Percentiles rank a stretch among this genome's conserved stretches.
Evolutionary conservation across 2,888 invertebrate species (phyloP).

Genomic region (Halictus quadricinctus): DNA sequence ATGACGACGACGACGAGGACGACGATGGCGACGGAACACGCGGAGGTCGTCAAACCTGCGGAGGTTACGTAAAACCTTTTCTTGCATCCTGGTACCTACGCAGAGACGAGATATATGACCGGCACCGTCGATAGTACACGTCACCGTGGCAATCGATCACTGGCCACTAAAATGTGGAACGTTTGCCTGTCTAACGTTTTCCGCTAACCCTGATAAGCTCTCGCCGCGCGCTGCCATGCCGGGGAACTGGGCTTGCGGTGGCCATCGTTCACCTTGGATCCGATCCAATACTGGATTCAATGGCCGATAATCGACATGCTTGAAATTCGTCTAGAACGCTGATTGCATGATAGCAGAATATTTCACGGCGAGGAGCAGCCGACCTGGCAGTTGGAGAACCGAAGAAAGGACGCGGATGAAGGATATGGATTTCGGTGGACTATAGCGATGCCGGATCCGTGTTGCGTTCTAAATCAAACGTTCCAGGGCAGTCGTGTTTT

Average conservation of each 20-base stretch:
- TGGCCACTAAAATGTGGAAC: slow-evolving; percentile 60
- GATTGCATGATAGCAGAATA: slow-evolving; percentile 8
- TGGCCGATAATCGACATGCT: background rate
- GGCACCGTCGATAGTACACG: slow-evolving; percentile 53
- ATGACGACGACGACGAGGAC: background rate
- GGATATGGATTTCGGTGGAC: slow-evolving; percentile 7
- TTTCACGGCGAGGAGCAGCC: background rate
- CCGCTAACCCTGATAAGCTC: slow-evolving; percentile 40
- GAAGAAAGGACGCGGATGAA: slow-evolving; percentile 6
- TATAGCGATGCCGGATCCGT: background rate
- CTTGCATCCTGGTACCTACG: slow-evolving; percentile 53
- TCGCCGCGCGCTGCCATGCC: background rate
- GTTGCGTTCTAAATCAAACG: slow-evolving; percentile 11
- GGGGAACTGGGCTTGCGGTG: slow-evolving; percentile 11
- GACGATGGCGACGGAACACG: slow-evolving; percentile 38
- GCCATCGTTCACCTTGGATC: slow-evolving; percentile 21
- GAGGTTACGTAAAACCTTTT: slow-evolving; percentile 62
- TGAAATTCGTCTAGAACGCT: background rate
- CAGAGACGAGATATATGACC: slow-evolving; percentile 55
- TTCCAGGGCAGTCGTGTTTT: background rate
- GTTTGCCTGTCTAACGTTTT: slow-evolving; percentile 46
- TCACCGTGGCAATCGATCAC: slow-evolving; percentile 59
- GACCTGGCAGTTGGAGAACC: background rate
- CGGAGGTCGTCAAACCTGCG: slow-evolving; percentile 65
- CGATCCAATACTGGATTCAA: background rate